These are phyloP conservation scores for Musca vetustissima DNA, from an alignment of 1,140 invertebrate genomes.

Conservation along the genomic window DNA sequence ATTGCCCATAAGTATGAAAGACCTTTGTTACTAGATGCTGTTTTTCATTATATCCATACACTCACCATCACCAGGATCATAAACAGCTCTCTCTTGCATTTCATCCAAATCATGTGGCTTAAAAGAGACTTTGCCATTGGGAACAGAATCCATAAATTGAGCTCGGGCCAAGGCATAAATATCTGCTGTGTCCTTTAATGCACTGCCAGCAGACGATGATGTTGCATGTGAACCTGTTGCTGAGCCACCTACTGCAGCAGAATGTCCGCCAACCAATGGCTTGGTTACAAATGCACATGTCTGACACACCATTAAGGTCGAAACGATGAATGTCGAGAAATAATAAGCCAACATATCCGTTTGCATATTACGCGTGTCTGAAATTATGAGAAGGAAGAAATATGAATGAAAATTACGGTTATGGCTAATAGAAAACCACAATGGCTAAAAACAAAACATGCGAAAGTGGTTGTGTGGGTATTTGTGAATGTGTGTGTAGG, in stretches of 20 bases:
- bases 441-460: no score
- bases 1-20: no score
- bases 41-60: neutral
- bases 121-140: constrained; percentile 24
- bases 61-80: constrained; percentile 55
- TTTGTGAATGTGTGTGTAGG: no score
- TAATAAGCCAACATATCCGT: no score
- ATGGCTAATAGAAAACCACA: no score
- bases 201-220: constrained; percentile 20
- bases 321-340: no score
- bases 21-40: neutral
- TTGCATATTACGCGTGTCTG: neutral
- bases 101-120: constrained; percentile 34
- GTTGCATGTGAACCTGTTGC: no score
- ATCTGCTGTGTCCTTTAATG: constrained; percentile 21
- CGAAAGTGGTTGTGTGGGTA: no score
- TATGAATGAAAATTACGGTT: no score
- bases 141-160: constrained; percentile 9
- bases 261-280: neutral
- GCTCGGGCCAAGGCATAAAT: constrained; percentile 12
- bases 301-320: neutral
- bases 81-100: constrained; percentile 44
- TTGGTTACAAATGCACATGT: constrained; percentile 29
- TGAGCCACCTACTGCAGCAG: constrained; percentile 3
- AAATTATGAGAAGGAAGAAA: no score